Base-by-base conservation (phyloP, 30 jellyfish, hydroid and myxozoan genomes). In the Clytia hemisphaerica region DNA sequence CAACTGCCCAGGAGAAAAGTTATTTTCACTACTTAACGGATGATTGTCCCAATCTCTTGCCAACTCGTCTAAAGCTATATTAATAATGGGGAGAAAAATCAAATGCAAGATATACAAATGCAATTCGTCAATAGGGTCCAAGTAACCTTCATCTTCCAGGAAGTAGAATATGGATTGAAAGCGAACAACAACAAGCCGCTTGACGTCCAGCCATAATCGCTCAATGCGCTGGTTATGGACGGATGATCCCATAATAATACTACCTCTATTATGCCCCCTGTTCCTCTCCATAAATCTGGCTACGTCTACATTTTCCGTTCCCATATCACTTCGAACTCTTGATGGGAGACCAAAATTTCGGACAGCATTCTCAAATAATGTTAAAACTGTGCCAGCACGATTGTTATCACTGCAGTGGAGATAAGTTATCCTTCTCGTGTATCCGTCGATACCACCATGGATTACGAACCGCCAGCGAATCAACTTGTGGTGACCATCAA, bases 301-400 rank as follows among this genome's bases (percentile, higher is more conserved):
- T 22, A 77, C 91, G 1, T 28, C 83, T 15, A 77, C 82, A 61
- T 77, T 77, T 40, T 77, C 91, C 28, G 54, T 35, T 2, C 91
- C 82, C 35, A 61, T 78, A 32, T 77, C 91, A n/a, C 75, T 40
- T 34, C 83, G 22, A n/a, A 77, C 91, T 24, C 91, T 45, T 18
- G 83, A 61, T 21, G 83, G 91, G 4, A 63, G 49, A 49, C 83
- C 91, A 54, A 63, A 36, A 15, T 29, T 66, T 18, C 34, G 19
- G 19, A 65, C 76, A 50, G 83, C 82, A 21, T 26, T 37, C 60
- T 63, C 58, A 33, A 77, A 77, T 1, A 77, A 67, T 16, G 48
- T 36, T 30, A 62, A 22, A 67, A 77, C 91, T 18, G 91, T 77
- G 30, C 38, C 82, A 29, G 91, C 76, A 25, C 70, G 37, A 48